Base-by-base conservation (phyloP, 2,888 invertebrate species). In the Malachius bipustulatus region DNA sequence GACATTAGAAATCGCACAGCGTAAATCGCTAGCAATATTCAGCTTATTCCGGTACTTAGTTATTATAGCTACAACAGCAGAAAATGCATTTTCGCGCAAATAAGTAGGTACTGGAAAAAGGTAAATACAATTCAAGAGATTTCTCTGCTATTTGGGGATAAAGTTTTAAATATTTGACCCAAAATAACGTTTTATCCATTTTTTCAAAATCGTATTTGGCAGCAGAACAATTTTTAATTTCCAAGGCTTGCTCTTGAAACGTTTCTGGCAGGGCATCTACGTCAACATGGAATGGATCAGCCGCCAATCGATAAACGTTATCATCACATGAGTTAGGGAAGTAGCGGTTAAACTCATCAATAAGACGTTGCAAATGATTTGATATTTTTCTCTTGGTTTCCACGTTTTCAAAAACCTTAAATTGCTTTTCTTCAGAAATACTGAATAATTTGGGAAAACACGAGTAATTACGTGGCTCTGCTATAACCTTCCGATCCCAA, bases 131-230 rank as follows among this genome's bases (percentile, higher is more conserved):
- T 10, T 10, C 6, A 8, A 29, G 6, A 9, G 29, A 8, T 29
- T 29, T 10, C 11, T 29, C 29, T 29, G 29, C 8, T 9, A 29
- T 10, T 8, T 10, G 8, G 29, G 29, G 29, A 10, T 29, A 29
- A 29, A 29, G 9, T 29, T 8, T 29, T 8, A 29, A 10, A 10
- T 29, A 24, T n/a, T n/a, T n/a, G n/a, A n/a, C n/a, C n/a, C n/a
- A n/a, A n/a, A 24, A 24, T 24, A 24, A 24, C n/a, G 24, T 8
- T n/a, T 24, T 24, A 24, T 24, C 24, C 24, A 24, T 24, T n/a
- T 24, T 24, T n/a, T 29, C 29, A 29, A 29, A 29, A 29, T 29
- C 29, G 11, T 29, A 29, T 29, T 10, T 29, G 29, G 29, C 29
- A 8, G 9, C 29, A 29, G 29, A 29, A 10, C 10, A 8, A 29